Evolutionary conservation across 1,140 invertebrate species (phyloP), one percentile per base, ranked within the genome.

Genomic region (Listronotus bonariensis): DNA sequence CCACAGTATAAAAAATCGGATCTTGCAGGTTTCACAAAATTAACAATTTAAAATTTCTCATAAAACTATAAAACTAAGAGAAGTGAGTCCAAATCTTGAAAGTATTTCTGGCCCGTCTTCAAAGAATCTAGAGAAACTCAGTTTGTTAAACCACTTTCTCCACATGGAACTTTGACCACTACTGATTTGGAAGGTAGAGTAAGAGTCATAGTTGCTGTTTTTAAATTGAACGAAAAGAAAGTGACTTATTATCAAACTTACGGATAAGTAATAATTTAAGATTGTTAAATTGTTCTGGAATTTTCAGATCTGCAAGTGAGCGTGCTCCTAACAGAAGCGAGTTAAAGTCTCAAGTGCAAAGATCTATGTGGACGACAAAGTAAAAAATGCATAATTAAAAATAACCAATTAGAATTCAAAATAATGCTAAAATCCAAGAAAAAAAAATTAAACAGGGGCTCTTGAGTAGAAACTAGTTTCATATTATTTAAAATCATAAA

Each of bases 331-430:
- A 91, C 70, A 84, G 89, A 40, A 92, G 87, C 75, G 90, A 93
- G 75, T 81, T 92, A 68, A 91, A 93, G 88, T 86, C 86, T n/a
- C 89, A 92, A 71, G 85, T 93, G 57, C 87, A 89, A 71, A 82
- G 91, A 56, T 87, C 88, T 0, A 85, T 87, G 34, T 94, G 92
- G 91, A 94, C 92, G 1, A 93, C 91, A 12, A 93, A 93, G 79
- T 94, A 74, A 86, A 80, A 14, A 14, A 12, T 31, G 3, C 11
- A 14, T 5, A 34, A n/a, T 49, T 49, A 26, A 3, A 26, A 26
- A 26, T 26, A 3, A 26, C 20, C 5, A 26, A 26, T 3, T 26
- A 26, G 20, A 5, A 26, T 5, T 3, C 20, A n/a, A n/a, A n/a
- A n/a, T n/a, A n/a, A n/a, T n/a, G n/a, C n/a, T n/a, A n/a, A n/a